These are phyloP conservation scores for Myoxocephalus aenaeus DNA, from an alignment of 2,797 vertebrate genomes.

Conservation along the genomic window DNA sequence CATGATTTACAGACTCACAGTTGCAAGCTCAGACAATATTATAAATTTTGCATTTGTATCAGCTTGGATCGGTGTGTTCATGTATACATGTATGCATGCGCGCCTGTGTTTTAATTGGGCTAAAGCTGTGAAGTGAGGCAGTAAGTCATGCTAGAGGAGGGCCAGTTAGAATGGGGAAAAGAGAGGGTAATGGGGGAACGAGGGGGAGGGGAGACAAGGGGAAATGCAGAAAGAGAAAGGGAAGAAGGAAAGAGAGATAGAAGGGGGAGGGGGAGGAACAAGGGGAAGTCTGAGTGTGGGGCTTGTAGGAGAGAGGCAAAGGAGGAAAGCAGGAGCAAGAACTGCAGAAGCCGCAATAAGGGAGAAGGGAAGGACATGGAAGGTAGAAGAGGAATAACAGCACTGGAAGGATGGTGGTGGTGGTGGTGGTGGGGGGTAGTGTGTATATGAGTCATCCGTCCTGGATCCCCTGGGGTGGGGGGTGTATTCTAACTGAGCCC, in stretches of 20 bases:
- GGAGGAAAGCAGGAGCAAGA: constrained; percentile 56
- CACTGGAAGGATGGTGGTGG: constrained; percentile 48
- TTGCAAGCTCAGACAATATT: constrained; percentile 28
- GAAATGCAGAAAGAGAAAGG: constrained; percentile 61
- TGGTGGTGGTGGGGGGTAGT: constrained; percentile 20
- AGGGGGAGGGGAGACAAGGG: constrained; percentile 66
- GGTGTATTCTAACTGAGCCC: constrained; percentile 94
- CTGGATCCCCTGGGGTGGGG: constrained; percentile 84
- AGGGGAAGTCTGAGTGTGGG: constrained; percentile 38
- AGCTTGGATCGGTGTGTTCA: constrained; percentile 14
- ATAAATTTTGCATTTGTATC: constrained; percentile 49
- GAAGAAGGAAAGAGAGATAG: constrained; percentile 46
- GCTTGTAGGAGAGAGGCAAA: constrained; percentile 40
- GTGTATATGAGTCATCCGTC: constrained; percentile 84
- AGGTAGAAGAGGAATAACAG: constrained; percentile 56
- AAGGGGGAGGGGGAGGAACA: constrained; percentile 35
- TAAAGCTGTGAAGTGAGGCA: constrained; percentile 89
- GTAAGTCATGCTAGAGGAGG: constrained; percentile 85
- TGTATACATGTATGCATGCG: constrained; percentile 39
- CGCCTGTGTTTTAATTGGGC: constrained; percentile 88
- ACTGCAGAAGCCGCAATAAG: constrained; percentile 54
- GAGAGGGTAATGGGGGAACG: constrained; percentile 61
- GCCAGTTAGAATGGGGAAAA: constrained; percentile 62
- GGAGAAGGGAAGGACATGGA: constrained; percentile 57
- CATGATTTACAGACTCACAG: constrained; percentile 35